Evolutionary conservation across 2,113 vertebrate species (phyloP).

Genomic region (Erythrolamprus reginae): DNA sequence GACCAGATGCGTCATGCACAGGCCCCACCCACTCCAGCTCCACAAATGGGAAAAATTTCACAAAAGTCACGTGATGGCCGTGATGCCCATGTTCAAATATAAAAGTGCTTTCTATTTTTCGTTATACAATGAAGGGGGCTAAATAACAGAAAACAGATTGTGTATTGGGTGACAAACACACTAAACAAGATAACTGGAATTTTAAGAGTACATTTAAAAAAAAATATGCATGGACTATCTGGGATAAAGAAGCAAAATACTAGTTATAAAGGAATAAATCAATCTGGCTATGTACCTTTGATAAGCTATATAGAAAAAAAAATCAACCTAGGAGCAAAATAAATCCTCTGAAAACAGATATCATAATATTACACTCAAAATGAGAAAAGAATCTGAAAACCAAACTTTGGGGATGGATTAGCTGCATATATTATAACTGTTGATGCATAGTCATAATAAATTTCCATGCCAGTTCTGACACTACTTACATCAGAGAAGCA

Average conservation of each 20-base stretch:
- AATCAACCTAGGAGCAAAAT: constrained; percentile 7
- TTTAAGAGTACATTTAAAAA: not conserved
- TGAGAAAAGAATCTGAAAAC: constrained; percentile 2
- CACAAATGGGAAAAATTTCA: too few relatives aligned
- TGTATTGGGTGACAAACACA: constrained; percentile 6
- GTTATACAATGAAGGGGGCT: not conserved
- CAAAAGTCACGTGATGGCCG: too few relatives aligned
- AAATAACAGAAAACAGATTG: not conserved
- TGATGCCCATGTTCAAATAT: not conserved
- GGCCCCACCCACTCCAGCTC: too few relatives aligned
- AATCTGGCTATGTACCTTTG: constrained; percentile 2
- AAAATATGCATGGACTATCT: constrained; percentile 9
- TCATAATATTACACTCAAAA: constrained; percentile 3
- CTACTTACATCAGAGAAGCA: not conserved
- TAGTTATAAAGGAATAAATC: not conserved
- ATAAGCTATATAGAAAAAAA: constrained; percentile 5
- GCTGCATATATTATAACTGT: not conserved
- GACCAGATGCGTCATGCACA: too few relatives aligned
- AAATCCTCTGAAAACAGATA: constrained; percentile 8
- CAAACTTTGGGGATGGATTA: not conserved
- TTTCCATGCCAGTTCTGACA: not conserved
- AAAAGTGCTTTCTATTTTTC: not conserved
- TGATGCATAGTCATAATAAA: not conserved
- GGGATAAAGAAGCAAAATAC: not conserved
- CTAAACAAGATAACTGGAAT: constrained; percentile 5